phyloP scores from a whole-genome alignment of 2,797 vertebrate genomes.

The Hemibagrus guttatus region DNA sequence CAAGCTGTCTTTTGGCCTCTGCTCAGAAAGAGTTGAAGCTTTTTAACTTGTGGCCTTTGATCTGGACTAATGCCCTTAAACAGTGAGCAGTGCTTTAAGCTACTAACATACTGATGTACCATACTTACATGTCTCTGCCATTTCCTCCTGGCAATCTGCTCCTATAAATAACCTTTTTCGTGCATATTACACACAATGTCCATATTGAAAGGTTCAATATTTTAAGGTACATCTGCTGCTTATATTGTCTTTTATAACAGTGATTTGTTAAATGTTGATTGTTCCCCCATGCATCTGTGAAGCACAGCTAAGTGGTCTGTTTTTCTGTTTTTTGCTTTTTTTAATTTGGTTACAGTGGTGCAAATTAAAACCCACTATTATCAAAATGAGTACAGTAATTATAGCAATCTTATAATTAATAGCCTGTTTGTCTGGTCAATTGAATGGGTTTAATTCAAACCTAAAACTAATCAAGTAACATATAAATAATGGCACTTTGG shows the following conservation, averaged over 20 bases:
- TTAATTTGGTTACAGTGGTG: not conserved
- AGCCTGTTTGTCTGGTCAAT: not conserved
- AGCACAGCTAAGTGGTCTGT: not conserved
- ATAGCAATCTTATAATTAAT: not conserved
- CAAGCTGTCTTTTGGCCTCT: conserved; percentile 46
- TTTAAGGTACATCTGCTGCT: conserved; percentile 2
- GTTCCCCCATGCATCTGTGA: too few relatives aligned
- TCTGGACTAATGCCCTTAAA: conserved; percentile 59
- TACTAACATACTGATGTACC: conserved; percentile 59
- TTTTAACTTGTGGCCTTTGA: conserved; percentile 58
- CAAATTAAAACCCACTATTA: not conserved
- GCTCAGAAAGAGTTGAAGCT: conserved; percentile 46
- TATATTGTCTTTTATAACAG: not conserved
- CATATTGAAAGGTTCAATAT: conserved; percentile 24
- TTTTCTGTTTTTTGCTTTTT: not conserved
- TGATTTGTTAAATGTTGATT: not conserved
- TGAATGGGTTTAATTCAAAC: conserved; percentile 3
- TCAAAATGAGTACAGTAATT: not conserved
- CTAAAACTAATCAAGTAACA: not conserved
- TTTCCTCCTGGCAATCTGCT: conserved; percentile 22
- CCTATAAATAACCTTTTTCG: conserved; percentile 23
- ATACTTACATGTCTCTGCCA: conserved; percentile 46
- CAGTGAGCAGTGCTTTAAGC: conserved; percentile 38
- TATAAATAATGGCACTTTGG: not conserved
- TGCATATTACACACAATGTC: conserved; percentile 22